Conservation (phyloP, 2,888 invertebrate species). For the Cyrtodaria siliqua region DNA sequence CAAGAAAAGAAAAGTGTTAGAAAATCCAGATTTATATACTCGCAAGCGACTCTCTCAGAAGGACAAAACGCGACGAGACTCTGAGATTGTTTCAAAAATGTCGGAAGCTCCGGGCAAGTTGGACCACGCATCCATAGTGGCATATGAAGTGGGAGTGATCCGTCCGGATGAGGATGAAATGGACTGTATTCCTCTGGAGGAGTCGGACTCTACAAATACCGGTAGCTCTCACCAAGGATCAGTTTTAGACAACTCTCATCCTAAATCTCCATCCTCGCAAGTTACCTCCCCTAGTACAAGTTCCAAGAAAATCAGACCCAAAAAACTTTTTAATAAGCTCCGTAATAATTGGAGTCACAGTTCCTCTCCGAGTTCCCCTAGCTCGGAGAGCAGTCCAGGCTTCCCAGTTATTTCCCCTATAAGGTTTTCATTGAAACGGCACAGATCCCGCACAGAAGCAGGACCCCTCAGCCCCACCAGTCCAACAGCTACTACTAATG, state of each 20-base stretch:
- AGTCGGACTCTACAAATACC: conserved; percentile 37
- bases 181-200: conserved; percentile 68
- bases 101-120: conserved; percentile 94
- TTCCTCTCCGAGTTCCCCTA: conserved; percentile 62
- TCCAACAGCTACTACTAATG: conserved; percentile 32
- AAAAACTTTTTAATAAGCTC: conserved; percentile 78
- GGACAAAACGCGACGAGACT: conserved; percentile 82
- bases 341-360: conserved; percentile 70
- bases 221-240: conserved; percentile 28
- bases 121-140: conserved; percentile 95
- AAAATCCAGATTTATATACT: conserved; percentile 88
- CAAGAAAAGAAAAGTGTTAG: conserved; percentile 93
- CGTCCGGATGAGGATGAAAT: conserved; percentile 77
- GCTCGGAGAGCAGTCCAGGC: conserved; percentile 47
- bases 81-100: conserved; percentile 90
- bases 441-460: conserved; percentile 55
- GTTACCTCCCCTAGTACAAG: conserved; percentile 83
- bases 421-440: conserved; percentile 66
- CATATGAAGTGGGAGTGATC: conserved; percentile 89
- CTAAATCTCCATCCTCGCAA: conserved; percentile 28
- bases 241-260: conserved; percentile 5
- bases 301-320: conserved; percentile 75
- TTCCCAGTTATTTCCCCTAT: conserved; percentile 53
- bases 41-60: conserved; percentile 80
- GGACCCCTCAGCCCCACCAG: conserved; percentile 58